Percentiles rank a stretch among this genome's conserved stretches.
Evolutionary conservation across 1,140 invertebrate species (phyloP).

Genomic region (Atta cephalotes): DNA sequence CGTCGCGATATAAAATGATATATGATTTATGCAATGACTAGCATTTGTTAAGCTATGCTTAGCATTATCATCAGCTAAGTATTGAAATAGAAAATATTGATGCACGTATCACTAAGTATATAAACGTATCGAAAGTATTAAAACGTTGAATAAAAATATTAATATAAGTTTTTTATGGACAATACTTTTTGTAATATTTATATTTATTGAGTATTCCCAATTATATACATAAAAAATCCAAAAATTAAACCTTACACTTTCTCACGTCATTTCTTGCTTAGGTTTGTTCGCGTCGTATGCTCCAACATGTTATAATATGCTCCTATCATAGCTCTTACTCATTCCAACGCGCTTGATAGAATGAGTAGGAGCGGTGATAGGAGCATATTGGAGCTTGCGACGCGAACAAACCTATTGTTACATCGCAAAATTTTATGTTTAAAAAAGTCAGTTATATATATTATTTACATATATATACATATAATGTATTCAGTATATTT

Average conservation of each 20-base stretch:
- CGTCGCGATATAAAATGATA: not conserved
- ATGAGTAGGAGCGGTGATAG: no score
- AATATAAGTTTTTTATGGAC: not conserved
- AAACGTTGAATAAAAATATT: slow-evolving; percentile 24
- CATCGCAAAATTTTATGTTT: not conserved
- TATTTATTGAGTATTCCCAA: not conserved
- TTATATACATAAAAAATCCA: slow-evolving; percentile 10
- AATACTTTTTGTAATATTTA: slow-evolving; percentile 29
- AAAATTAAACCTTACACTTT: slow-evolving; percentile 31
- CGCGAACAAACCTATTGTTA: not conserved
- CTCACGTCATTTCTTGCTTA: not conserved
- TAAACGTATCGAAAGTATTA: slow-evolving; percentile 16
- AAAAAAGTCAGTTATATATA: slow-evolving; percentile 11
- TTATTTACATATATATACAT: not conserved
- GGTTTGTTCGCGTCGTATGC: no score
- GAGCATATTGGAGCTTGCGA: no score
- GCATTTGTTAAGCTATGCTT: slow-evolving; percentile 1
- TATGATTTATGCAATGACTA: slow-evolving; percentile 41
- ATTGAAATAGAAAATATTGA: not conserved
- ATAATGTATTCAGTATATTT: slow-evolving; percentile 3
- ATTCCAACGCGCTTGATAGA: no score
- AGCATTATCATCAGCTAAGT: not conserved
- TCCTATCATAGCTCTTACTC: no score
- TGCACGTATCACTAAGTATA: not conserved
- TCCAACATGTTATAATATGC: no score